A percentile compares a stretch with the other conserved stretches of the same genome.
phyloP scores from a whole-genome alignment of 2,113 vertebrate species.

The Dipodomys merriami region DNA sequence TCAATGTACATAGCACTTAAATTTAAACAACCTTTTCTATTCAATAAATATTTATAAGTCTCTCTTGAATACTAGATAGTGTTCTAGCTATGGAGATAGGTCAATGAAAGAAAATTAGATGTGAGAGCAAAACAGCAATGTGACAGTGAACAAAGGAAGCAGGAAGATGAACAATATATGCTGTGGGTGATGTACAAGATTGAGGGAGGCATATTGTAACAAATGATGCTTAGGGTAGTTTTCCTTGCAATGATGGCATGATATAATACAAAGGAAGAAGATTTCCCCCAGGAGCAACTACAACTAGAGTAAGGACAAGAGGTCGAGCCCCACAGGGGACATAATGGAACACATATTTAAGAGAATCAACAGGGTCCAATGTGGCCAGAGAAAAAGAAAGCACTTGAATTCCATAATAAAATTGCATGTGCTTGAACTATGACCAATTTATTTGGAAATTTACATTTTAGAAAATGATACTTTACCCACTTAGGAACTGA shows the following conservation, averaged over 20 bases:
- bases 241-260: background rate
- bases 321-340: no score
- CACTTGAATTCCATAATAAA: background rate
- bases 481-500: background rate
- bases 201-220: no score
- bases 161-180: background rate
- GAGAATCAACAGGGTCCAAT: background rate
- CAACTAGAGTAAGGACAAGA: no score
- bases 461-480: background rate
- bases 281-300: background rate
- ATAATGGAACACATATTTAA: no score
- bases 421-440: background rate
- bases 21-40: background rate
- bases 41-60: background rate
- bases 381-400: background rate
- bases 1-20: background rate
- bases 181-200: no score
- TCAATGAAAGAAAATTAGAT: background rate
- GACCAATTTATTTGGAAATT: background rate
- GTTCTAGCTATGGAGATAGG: background rate
- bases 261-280: fast-evolving
- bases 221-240: no score
- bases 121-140: background rate
- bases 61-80: background rate
- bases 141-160: background rate